Base-by-base conservation (phyloP, 2,113 vertebrate genomes). In the Tachycineta bicolor region DNA sequence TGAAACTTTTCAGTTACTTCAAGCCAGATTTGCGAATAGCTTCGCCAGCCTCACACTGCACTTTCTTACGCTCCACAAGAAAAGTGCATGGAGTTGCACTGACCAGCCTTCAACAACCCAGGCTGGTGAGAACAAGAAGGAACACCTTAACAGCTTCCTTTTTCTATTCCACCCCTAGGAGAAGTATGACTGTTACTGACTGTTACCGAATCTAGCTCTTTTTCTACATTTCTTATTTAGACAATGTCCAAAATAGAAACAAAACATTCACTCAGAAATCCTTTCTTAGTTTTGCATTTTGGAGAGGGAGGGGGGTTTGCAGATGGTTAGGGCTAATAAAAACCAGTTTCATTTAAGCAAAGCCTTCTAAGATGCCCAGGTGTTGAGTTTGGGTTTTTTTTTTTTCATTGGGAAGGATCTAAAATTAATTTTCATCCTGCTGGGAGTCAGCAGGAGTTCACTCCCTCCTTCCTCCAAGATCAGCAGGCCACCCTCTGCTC, bases 131-230 rank as follows among this genome's bases (percentile, higher is more conserved):
- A 41, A 88, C 18, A 84, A 85, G 52, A 44, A 78, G 44, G 31
- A 90, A 80, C 90, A 91, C 68, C 82, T 83, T 87, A 96, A 85
- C 34, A 85, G 46, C 41, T 76, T 91, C n/a, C 20, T 82, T 64
- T 56, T 94, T 82, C 85, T 90, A 56, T 76, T 74, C 43, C 31
- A 84, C 16, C 15, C 44, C 53, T 87, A 67, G 53, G 75, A 85
- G 74, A 58, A 73, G 58, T 9, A 25, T 49, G 41, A 49, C 28
- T 46, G 46, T 33, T 79, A 70, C 2, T 75, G 14, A 49, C 28
- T 49, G 49, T 33, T 82, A 70, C 2, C 71, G 14, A 82, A 75
- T 49, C 47, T 29, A 87, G 59, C 33, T 76, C n/a, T 68, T 64
- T 78, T 93, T 62, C 70, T 37, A 71, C 28, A 41, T 52, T 68